Percentiles rank a stretch among this genome's conserved stretches.
Conservation (phyloP, 2,797 vertebrate species). For the Sebastes dallii region DNA sequence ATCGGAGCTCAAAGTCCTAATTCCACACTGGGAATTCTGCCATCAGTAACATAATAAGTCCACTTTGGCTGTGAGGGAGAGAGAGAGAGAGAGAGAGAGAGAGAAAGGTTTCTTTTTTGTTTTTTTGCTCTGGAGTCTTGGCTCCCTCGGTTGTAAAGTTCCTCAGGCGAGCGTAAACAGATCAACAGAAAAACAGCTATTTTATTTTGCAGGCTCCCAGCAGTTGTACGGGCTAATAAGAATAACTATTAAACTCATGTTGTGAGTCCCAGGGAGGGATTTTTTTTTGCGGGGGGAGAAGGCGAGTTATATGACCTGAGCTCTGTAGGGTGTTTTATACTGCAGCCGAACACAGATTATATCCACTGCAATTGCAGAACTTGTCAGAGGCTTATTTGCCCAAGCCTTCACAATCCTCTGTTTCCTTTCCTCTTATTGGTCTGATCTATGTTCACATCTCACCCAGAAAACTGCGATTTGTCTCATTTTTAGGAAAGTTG, state of each 20-base stretch:
- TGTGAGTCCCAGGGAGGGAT: slow-evolving; percentile 28
- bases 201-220: slow-evolving; percentile 62
- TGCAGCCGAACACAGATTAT: slow-evolving; percentile 39
- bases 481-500: slow-evolving; percentile 11
- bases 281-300: slow-evolving; percentile 12
- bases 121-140: slow-evolving; percentile 53
- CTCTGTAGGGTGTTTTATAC: slow-evolving; percentile 36
- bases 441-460: slow-evolving; percentile 14
- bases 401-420: slow-evolving; percentile 40
- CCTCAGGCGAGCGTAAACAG: slow-evolving; percentile 72
- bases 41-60: slow-evolving; percentile 80
- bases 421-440: slow-evolving; percentile 32
- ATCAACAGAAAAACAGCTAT: slow-evolving; percentile 67
- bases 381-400: slow-evolving; percentile 40
- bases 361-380: slow-evolving; percentile 35
- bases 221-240: slow-evolving; percentile 50
- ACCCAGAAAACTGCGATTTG: neutral
- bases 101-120: slow-evolving; percentile 23
- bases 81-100: slow-evolving; percentile 26
- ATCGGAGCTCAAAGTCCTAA: slow-evolving; percentile 79
- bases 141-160: slow-evolving; percentile 68
- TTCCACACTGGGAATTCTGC: slow-evolving; percentile 80
- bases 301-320: slow-evolving; percentile 55
- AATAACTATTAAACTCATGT: slow-evolving; percentile 64
- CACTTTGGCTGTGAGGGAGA: slow-evolving; percentile 71